Evolutionary conservation across 2,113 vertebrate species (phyloP).

Genomic region (Hypanus sabinus): DNA sequence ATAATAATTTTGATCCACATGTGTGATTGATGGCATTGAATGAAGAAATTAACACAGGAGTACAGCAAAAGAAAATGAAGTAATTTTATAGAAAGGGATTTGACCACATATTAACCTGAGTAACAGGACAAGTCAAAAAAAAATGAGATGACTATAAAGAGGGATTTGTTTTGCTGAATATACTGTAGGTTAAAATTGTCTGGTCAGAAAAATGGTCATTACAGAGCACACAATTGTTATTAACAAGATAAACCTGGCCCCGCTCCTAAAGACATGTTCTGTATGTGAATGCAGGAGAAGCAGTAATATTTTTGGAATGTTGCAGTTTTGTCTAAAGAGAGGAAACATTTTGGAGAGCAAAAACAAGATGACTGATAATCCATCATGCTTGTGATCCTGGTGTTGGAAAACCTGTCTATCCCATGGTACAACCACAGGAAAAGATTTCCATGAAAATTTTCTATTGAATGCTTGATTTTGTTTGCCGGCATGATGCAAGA

Average conservation of each 20-base stretch:
- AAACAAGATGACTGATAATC: neutral
- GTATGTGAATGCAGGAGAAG: neutral
- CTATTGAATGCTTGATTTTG: neutral
- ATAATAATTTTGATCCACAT: neutral
- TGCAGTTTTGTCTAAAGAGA: neutral
- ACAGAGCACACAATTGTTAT: neutral
- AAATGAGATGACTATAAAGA: neutral
- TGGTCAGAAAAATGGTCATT: neutral
- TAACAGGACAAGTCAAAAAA: neutral
- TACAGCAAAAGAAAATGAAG: neutral
- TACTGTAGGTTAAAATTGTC: neutral
- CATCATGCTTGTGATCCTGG: neutral
- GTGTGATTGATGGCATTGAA: neutral
- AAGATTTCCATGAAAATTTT: neutral
- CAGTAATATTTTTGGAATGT: neutral
- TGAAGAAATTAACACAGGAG: neutral
- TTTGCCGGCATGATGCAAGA: neutral
- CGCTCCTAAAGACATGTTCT: neutral
- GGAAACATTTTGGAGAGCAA: neutral
- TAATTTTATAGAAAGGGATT: slow-evolving; percentile 4
- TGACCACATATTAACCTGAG: neutral
- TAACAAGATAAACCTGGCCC: too few species aligned
- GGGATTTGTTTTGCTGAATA: neutral
- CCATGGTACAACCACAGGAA: neutral
- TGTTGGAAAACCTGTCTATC: neutral